Base-by-base conservation (phyloP, 2,888 invertebrate genomes). In the Archaeoteleia sp. region DNA sequence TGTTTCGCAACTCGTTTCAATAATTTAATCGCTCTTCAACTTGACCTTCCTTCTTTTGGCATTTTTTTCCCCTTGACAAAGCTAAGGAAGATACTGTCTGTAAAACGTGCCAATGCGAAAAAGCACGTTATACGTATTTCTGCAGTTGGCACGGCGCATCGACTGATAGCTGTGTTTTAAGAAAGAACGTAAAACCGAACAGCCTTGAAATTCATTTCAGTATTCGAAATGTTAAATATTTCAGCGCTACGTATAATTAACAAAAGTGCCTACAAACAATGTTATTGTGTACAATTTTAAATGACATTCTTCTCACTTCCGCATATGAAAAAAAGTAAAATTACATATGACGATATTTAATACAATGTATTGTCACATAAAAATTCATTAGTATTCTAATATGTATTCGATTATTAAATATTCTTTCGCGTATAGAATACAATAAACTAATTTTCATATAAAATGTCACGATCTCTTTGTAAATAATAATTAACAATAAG, bases 1-100 rank as follows among this genome's bases (percentile, higher is more conserved):
- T 42, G 30, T 43, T 25, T 35, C n/a, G 43, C 51, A 35, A 60
- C 30, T 51, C 30, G 32, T 58, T 48, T 48, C 42, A 30, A 48
- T 58, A 23, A 32, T 58, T 58, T 48, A 48, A 58, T 60, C 37
- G 60, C 15, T 60, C 60, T 51, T 51, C 42, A 60, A 60, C 60
- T 51, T 51, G 60, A 60, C 43, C 60, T 60, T 43, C 43, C 29
- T 49, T 37, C 25, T 43, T 51, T 51, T 29, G 9, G 1, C 2
- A 49, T 43, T 35, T 42, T 49, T 58, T 49, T 10, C 2, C 1
- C 12, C 2, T 29, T n/a, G 29, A 29, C 7, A 9, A 29, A 29
- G 29, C 29, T 8, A 29, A 8, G 5, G 29, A 29, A 8, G 49
- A 40, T 51, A 17, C 12, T 20, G 40, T 51, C 51, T 39, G 10